Evolutionary conservation across 1,140 invertebrate genomes (phyloP), one percentile per base, ranked within the genome.

Genomic region (Lordiphosa stackelbergi): DNA sequence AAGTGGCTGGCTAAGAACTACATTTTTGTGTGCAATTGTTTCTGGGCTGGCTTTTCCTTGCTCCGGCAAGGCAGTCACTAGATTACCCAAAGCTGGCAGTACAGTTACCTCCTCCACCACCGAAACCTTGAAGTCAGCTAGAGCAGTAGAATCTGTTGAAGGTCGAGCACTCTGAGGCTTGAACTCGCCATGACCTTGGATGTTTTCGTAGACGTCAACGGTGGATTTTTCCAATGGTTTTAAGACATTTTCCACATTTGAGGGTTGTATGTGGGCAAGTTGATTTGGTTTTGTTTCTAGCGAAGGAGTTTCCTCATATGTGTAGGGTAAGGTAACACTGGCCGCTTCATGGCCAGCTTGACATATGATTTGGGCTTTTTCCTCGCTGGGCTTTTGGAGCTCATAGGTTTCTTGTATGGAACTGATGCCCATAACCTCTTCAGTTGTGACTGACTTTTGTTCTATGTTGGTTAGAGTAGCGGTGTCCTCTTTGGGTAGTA

Each of bases 51-150:
- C 71, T 36, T 22, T 63, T 5, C 24, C 24, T 10, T 51, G 22
- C 34, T 58, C 45, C 3, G 46, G 53, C n/a, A 42, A 13, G n/a
- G 86, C 66, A 1, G 84, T 66, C 54, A 85, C 56, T 6, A 73
- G 16, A 35, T 36, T 46, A 5, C 87, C 88, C 10, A 91, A 61
- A 47, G 87, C 86, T 72, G 90, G 89, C 58, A 91, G 88, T 11
- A 89, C 70, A 53, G 87, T 84, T 12, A 90, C 90, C 89, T 93
- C 91, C 85, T 92, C 90, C 37, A 92, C 88, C 58, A 92, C 79
- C 38, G 91, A 79, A n/a, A 91, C 77, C 40, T 91, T 58, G 5
- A 68, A 38, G n/a, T 71, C 63, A 6, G 62, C 49, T 28, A 13
- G 31, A 12, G 51, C 8, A 42, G 42, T n/a, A 42, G 48, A 19